Percentiles rank a stretch among this genome's conserved stretches.
These are phyloP conservation scores for Matsumyia berberina DNA, from an alignment of 2,888 invertebrate species.

Conservation along the genomic window DNA sequence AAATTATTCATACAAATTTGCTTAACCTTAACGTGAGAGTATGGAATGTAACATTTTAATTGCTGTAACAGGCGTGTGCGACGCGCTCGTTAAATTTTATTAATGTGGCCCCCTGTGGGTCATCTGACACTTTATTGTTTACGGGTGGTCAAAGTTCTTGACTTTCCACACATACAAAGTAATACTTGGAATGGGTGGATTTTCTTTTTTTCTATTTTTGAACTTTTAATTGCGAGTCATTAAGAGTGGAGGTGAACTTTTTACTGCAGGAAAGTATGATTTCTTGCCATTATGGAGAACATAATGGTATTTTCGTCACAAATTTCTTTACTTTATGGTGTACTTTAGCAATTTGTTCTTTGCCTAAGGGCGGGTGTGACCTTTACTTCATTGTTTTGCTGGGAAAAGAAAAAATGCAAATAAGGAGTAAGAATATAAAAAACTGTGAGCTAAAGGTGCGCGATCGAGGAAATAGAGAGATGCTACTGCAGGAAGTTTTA, in stretches of 20 bases:
- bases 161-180: constrained; percentile 9
- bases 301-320: constrained; percentile 15
- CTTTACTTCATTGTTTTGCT: neutral
- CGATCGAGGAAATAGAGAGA: too few relatives aligned
- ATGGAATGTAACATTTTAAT: constrained; percentile 49
- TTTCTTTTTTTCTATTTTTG: constrained; percentile 24
- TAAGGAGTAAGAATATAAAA: too few relatives aligned
- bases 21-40: constrained; percentile 23
- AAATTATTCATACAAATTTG: constrained; percentile 32
- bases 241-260: constrained; percentile 31
- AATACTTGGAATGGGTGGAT: neutral
- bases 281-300: constrained; percentile 23
- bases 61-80: constrained; percentile 26
- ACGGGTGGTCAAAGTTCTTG: constrained; percentile 24
- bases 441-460: too few relatives aligned
- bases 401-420: neutral
- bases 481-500: too few relatives aligned
- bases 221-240: constrained; percentile 29
- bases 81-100: constrained; percentile 33
- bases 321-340: constrained; percentile 4
- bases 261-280: constrained; percentile 39
- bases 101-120: constrained; percentile 9
- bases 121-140: constrained; percentile 29
- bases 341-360: constrained; percentile 4
- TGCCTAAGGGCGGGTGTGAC: constrained; percentile 7